phyloP scores from a whole-genome alignment of 2,797 vertebrate species.

The Chromobotia macracanthus region DNA sequence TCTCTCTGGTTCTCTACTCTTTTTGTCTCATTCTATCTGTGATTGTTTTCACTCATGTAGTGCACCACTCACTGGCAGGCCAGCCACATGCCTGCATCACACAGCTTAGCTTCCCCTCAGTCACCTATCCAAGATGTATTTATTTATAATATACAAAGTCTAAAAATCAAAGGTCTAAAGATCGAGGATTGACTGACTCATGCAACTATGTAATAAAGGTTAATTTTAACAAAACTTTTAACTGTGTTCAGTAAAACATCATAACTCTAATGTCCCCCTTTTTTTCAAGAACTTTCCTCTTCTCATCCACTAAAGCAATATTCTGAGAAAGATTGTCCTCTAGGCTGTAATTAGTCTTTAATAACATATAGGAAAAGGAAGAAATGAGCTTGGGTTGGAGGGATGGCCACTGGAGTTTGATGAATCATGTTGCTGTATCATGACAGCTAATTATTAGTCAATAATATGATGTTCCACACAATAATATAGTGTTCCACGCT shows the following conservation, averaged over 20 bases:
- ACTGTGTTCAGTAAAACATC: neutral
- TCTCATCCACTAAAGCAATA: slow-evolving; percentile 58
- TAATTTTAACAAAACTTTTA: neutral
- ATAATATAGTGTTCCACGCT: too few species aligned
- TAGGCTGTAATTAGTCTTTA: slow-evolving; percentile 81
- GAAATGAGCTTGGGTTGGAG: slow-evolving; percentile 67
- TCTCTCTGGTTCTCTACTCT: neutral
- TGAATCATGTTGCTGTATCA: slow-evolving; percentile 21
- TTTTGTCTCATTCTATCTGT: slow-evolving; percentile 18
- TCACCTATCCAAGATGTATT: slow-evolving; percentile 30
- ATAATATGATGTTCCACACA: slow-evolving; percentile 26
- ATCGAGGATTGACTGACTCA: neutral
- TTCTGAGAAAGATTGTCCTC: slow-evolving; percentile 76
- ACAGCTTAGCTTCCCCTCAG: slow-evolving; percentile 32
- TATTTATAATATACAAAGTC: neutral
- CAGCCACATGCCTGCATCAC: slow-evolving; percentile 48
- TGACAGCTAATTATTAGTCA: slow-evolving; percentile 49
- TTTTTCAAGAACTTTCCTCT: slow-evolving; percentile 42
- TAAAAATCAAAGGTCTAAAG: too few species aligned
- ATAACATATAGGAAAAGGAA: slow-evolving; percentile 68
- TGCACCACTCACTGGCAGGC: slow-evolving; percentile 46
- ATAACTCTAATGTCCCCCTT: slow-evolving; percentile 50
- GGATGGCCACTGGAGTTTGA: slow-evolving; percentile 50
- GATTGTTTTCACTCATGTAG: slow-evolving; percentile 46
- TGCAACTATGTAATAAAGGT: neutral